Percentiles rank a stretch among this genome's conserved stretches.
phyloP scores from a whole-genome alignment of 2,888 invertebrate species.

The Galeopsomyia nigrocyanea region DNA sequence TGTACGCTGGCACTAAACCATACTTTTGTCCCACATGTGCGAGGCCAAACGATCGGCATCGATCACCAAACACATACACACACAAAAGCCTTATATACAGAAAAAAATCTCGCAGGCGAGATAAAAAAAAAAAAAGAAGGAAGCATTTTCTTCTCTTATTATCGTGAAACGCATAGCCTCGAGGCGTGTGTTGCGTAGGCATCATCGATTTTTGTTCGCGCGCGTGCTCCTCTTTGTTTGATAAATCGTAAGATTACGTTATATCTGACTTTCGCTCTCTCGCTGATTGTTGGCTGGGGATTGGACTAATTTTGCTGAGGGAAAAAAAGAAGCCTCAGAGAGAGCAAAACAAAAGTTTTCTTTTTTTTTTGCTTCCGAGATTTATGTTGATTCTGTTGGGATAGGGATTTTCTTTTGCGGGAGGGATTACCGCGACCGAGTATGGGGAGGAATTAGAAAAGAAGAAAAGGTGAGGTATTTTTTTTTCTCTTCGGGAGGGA shows the following conservation, averaged over 20 bases:
- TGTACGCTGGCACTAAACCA: too few relatives aligned
- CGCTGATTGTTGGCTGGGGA: too few relatives aligned
- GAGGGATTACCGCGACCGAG: background rate
- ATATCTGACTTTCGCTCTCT: too few relatives aligned
- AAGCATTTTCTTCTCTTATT: constrained; percentile 4
- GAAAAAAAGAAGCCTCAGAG: background rate
- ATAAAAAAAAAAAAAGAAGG: constrained; percentile 22
- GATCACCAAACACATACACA: constrained; percentile 12
- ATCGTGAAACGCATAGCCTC: constrained; percentile 3
- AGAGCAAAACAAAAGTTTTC: constrained; percentile 1
- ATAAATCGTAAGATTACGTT: constrained; percentile 33
- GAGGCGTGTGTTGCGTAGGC: background rate
- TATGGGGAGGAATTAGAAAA: too few relatives aligned
- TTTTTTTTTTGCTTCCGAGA: background rate
- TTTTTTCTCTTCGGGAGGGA: too few relatives aligned
- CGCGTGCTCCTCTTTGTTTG: background rate
- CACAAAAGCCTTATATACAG: background rate
- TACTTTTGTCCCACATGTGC: too few relatives aligned
- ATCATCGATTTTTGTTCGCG: constrained; percentile 17
- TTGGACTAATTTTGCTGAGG: too few relatives aligned
- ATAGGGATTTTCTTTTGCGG: background rate
- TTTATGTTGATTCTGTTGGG: background rate
- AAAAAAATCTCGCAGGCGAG: constrained; percentile 8
- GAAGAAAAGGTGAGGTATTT: too few relatives aligned
- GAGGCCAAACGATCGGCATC: constrained; percentile 14